phyloP scores from a whole-genome alignment of 2,797 vertebrate species.

The Pseudomugil tenellus region DNA sequence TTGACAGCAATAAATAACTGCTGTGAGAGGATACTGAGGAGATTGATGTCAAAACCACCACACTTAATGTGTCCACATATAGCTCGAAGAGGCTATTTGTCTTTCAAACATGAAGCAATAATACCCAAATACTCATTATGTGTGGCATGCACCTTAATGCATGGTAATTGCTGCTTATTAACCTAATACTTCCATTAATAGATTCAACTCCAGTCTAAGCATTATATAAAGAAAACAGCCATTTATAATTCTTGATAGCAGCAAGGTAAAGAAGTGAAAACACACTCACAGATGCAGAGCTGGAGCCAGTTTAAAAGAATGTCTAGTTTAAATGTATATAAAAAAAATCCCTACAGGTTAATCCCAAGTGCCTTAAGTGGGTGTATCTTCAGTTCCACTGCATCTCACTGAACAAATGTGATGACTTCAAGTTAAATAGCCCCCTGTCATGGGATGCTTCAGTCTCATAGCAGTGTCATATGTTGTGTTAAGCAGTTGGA shows the following conservation, averaged over 20 bases:
- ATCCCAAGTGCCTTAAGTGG: slow-evolving; percentile 44
- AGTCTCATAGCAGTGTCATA: slow-evolving; percentile 48
- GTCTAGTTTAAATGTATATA: slow-evolving; percentile 17
- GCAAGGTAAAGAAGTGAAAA: background rate
- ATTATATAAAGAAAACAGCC: slow-evolving; percentile 36
- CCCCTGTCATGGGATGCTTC: slow-evolving; percentile 50
- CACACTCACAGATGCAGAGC: slow-evolving; percentile 10
- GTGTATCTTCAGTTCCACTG: slow-evolving; percentile 31
- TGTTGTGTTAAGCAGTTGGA: slow-evolving; percentile 52
- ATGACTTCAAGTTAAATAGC: slow-evolving; percentile 51
- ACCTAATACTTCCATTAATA: slow-evolving; percentile 51
- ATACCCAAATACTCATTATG: slow-evolving; percentile 68
- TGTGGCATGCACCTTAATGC: slow-evolving; percentile 62
- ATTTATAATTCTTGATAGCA: slow-evolving; percentile 26
- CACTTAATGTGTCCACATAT: slow-evolving; percentile 60
- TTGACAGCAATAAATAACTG: slow-evolving; percentile 48
- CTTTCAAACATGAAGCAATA: slow-evolving; percentile 63
- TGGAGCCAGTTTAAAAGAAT: slow-evolving; percentile 18
- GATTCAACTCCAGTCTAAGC: slow-evolving; percentile 31
- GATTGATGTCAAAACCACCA: slow-evolving; percentile 46
- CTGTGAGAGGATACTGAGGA: slow-evolving; percentile 38
- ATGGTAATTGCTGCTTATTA: slow-evolving; percentile 75
- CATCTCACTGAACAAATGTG: slow-evolving; percentile 45
- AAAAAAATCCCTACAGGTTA: slow-evolving; percentile 48
- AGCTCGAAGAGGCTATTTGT: slow-evolving; percentile 60